Conservation (phyloP, 2,888 invertebrate genomes). For the Alcis repandata region DNA sequence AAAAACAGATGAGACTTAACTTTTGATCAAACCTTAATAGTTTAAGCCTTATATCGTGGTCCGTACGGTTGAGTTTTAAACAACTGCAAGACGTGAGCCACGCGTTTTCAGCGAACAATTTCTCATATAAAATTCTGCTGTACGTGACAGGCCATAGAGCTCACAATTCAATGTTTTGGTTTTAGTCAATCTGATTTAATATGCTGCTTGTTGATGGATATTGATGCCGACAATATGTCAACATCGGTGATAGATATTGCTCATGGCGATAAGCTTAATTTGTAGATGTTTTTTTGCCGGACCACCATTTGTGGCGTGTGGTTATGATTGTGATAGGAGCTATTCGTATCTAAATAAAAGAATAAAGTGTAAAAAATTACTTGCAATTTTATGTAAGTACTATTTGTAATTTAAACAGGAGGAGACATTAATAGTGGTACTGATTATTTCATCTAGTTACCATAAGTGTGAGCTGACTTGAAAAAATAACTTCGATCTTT, state of each 20-base stretch:
- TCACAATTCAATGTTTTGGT: not conserved
- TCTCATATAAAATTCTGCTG: not conserved
- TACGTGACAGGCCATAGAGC: not conserved
- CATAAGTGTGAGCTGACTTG: no score
- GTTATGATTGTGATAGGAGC: constrained; percentile 19
- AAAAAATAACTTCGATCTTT: no score
- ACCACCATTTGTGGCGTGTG: constrained; percentile 21
- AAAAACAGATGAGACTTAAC: constrained; percentile 40
- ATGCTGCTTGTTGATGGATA: constrained; percentile 2
- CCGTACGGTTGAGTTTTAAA: not conserved
- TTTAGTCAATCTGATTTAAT: not conserved
- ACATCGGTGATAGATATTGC: constrained; percentile 17
- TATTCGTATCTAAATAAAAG: constrained; percentile 15
- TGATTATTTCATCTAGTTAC: no score
- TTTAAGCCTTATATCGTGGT: not conserved
- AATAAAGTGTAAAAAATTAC: no score
- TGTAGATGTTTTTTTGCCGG: constrained; percentile 16
- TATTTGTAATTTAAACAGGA: no score
- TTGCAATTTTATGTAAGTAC: no score
- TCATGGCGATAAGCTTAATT: constrained; percentile 22
- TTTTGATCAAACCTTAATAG: not conserved
- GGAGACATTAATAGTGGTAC: no score
- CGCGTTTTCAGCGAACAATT: not conserved
- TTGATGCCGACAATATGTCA: constrained; percentile 8
- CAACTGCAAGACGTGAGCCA: not conserved